These are phyloP conservation scores for Dromas ardeola DNA, from an alignment of 2,113 vertebrate species.

Conservation along the genomic window DNA sequence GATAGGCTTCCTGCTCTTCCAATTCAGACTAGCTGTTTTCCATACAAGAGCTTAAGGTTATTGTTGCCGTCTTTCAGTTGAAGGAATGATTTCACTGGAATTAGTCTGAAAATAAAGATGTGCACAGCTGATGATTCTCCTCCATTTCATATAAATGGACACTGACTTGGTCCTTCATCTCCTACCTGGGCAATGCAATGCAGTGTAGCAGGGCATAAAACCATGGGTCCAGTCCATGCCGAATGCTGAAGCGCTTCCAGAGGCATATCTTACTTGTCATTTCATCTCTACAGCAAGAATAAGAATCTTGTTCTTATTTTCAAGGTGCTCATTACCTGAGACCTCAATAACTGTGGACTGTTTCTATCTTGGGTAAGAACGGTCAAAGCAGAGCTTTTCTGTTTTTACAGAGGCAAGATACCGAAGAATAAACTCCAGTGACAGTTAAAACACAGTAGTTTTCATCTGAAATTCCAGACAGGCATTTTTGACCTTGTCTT, in stretches of 20 bases:
- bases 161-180: not conserved
- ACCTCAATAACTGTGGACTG: not conserved
- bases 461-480: not conserved
- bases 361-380: not conserved
- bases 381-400: not conserved
- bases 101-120: not conserved
- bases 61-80: not conserved
- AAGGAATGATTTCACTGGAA: fast-evolving
- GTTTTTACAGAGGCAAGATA: not conserved
- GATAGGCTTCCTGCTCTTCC: not conserved
- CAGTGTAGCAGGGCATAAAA: not conserved
- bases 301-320: not conserved
- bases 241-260: not conserved
- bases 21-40: not conserved
- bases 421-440: not conserved
- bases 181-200: not conserved
- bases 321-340: not conserved
- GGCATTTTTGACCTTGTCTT: not conserved
- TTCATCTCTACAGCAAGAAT: not conserved
- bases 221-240: fast-evolving
- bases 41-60: not conserved
- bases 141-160: not conserved
- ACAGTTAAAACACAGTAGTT: not conserved
- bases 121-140: not conserved
- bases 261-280: not conserved